Evolutionary conservation across 2,888 invertebrate genomes (phyloP), one percentile per base, ranked within the genome.

Genomic region (Pyrochroa serraticornis): DNA sequence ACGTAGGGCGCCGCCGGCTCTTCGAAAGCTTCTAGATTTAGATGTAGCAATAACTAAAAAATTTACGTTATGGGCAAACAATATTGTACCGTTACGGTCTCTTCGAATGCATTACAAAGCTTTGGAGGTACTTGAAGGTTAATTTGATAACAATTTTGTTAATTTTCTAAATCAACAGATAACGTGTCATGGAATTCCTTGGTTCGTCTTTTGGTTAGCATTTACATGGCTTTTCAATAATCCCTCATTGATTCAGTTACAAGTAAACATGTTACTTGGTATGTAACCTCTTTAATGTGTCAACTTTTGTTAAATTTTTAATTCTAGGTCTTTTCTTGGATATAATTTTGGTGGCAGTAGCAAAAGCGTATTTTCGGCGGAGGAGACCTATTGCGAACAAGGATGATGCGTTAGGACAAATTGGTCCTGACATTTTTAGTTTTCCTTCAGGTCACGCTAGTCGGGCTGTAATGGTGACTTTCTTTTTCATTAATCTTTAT

Each of bases 371-470:
- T 49, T 86, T 89, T 5, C 83, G 95, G 60, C 82, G 97, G 71
- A 83, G 89, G 66, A 83, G 97, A 31, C 96, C 96, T 0, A 72
- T 82, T 0, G 82, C 84, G 13, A 76, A 79, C 9, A 80, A 82
- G 58, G 86, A 86, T 65, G 90, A 92, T 74, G 84, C 89, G 64
- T 79, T 89, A 58, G 84, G 75, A 9, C 75, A 84, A 33, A 80
- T 93, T 12, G 92, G 93, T 0, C 91, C 95, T 0, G 96, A 96
- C 78, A 90, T 93, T 71, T 97, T 89, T 77, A 88, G 90, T 43
- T 98, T 98, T 77, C 98, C 97, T 7, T 97, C 97, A 0, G 97
- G 97, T 0, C 97, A 98, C 77, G 88, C 94, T 0, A 94, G 96
- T 22, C 82, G 97, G 66, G 87, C 93, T 0, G 84, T 89, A 3